Evolutionary conservation across 2,797 vertebrate genomes (phyloP).

Genomic region (Tangara arthus): DNA sequence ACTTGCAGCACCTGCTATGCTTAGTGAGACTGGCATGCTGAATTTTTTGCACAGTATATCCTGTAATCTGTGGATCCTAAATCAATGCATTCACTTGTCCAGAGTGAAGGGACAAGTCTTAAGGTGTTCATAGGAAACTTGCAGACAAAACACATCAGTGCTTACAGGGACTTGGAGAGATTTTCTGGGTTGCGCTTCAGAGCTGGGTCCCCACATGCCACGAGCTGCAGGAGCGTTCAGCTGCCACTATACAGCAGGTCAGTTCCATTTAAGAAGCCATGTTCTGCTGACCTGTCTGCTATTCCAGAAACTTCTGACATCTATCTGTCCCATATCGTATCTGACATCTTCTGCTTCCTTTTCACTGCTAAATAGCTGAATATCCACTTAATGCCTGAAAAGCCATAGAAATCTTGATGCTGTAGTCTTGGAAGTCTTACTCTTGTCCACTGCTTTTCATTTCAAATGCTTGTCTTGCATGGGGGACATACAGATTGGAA

Average conservation of each 20-base stretch:
- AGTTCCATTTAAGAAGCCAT: not conserved
- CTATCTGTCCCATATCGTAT: not conserved
- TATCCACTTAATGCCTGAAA: not conserved
- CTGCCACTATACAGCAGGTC: not conserved
- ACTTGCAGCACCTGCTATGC: not conserved
- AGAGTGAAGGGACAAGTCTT: not conserved
- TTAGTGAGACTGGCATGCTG: not conserved
- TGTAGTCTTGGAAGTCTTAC: not conserved
- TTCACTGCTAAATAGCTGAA: not conserved
- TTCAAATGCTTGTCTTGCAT: not conserved
- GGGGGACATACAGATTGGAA: not conserved
- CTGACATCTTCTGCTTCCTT: not conserved
- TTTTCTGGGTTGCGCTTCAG: not conserved
- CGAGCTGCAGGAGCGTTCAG: not conserved
- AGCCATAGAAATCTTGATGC: not conserved
- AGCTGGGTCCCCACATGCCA: not conserved
- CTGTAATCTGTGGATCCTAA: not conserved
- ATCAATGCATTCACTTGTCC: not conserved
- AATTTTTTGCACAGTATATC: not conserved
- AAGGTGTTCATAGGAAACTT: not conserved
- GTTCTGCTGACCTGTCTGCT: not conserved
- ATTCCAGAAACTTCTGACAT: not conserved
- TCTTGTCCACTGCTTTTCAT: not conserved
- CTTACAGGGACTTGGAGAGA: not conserved
- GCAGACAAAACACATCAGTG: not conserved